These are phyloP conservation scores for Atta texana DNA, from an alignment of 1,140 invertebrate genomes.

Conservation along the genomic window DNA sequence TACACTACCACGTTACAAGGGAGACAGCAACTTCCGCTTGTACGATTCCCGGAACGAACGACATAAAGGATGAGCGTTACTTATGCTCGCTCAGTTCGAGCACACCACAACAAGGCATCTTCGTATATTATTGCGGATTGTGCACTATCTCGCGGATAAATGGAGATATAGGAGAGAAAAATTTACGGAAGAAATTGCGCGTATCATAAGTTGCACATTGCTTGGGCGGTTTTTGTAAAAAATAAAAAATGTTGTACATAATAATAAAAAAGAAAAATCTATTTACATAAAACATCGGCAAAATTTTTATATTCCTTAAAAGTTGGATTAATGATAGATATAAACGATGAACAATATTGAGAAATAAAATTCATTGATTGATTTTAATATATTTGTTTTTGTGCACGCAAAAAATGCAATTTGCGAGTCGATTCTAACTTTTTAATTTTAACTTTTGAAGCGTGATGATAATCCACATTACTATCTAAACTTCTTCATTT, in stretches of 20 bases:
- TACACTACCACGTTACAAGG: background rate
- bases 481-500: too few relatives aligned
- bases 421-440: background rate
- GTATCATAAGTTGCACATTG: background rate
- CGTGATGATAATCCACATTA: too few relatives aligned
- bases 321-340: background rate
- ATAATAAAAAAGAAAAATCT: background rate
- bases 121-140: slow-evolving; percentile 32
- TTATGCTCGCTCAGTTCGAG: slow-evolving; percentile 33
- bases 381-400: background rate
- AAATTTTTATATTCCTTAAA: background rate
- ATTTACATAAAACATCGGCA: background rate
- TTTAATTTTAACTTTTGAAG: too few relatives aligned
- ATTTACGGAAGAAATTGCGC: slow-evolving; percentile 28
- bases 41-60: slow-evolving; percentile 37
- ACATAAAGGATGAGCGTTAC: slow-evolving; percentile 37
- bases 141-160: slow-evolving; percentile 1
- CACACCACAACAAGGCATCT: slow-evolving; percentile 24
- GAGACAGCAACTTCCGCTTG: background rate
- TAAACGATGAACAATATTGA: background rate
- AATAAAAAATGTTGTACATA: background rate
- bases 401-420: background rate
- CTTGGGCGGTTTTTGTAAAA: background rate
- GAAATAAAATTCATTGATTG: background rate
- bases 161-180: background rate